Evolutionary conservation across 2,113 vertebrate genomes (phyloP).

Genomic region (Siniperca knerii): DNA sequence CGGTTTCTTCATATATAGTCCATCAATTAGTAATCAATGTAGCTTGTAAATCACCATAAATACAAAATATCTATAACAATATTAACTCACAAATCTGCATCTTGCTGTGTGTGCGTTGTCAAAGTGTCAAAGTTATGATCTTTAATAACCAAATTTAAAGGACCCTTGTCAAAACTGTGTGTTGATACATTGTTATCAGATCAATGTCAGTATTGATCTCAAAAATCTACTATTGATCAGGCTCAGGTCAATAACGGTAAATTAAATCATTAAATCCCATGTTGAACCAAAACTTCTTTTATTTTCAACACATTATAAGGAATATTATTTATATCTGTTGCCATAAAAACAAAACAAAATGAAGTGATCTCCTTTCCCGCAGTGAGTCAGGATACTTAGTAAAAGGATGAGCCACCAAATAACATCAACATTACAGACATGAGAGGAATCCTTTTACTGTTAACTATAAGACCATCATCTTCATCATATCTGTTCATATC

Average conservation of each 20-base stretch:
- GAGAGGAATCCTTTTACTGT: not conserved
- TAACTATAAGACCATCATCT: not conserved
- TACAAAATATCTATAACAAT: not conserved
- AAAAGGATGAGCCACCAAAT: not conserved
- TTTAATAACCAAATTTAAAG: not conserved
- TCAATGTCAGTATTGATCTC: not conserved
- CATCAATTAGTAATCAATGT: not conserved
- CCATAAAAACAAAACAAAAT: not conserved
- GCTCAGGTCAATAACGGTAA: not conserved
- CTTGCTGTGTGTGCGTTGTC: not conserved
- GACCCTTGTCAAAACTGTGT: not conserved
- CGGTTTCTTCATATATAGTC: not conserved
- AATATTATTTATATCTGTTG: not conserved
- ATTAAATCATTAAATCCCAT: not conserved
- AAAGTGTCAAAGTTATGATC: not conserved
- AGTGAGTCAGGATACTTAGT: not conserved
- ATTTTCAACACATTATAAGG: not conserved
- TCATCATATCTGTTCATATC: constrained; percentile 9
- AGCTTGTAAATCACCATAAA: not conserved
- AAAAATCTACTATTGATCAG: not conserved
- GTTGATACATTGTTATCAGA: not conserved
- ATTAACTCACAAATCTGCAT: not conserved
- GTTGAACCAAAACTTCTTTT: not conserved
- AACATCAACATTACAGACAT: not conserved
- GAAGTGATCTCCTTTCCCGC: not conserved